phyloP scores from a whole-genome alignment of 2,113 vertebrate genomes.

The Oceanites oceanicus region DNA sequence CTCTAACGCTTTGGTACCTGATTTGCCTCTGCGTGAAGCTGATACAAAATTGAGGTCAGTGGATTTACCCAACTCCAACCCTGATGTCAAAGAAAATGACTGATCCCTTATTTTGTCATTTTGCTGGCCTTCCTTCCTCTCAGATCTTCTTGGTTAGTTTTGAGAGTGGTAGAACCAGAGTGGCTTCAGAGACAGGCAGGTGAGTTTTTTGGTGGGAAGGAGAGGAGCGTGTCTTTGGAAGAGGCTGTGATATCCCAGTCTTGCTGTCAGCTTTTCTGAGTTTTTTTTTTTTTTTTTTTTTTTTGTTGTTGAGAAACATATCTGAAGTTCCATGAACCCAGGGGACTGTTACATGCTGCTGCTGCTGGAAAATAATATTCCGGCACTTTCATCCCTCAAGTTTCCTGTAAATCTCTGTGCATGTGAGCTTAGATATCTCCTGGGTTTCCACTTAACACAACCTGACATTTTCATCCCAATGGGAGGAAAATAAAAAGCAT shows the following conservation, averaged over 20 bases:
- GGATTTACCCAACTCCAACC: neutral
- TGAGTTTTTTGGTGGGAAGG: neutral
- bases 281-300: no score
- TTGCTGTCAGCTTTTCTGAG: neutral
- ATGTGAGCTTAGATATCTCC: neutral
- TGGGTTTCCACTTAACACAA: neutral
- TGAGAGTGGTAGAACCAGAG: neutral
- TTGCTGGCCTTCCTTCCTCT: neutral
- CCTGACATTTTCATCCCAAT: neutral
- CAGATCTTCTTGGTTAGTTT: neutral
- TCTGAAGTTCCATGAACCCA: neutral
- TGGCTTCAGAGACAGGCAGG: neutral
- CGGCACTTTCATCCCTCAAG: neutral
- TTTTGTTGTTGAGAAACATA: neutral
- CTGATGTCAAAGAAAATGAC: neutral
- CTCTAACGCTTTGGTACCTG: neutral
- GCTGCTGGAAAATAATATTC: neutral
- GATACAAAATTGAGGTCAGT: neutral
- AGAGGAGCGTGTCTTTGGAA: neutral
- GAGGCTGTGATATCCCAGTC: fast-evolving
- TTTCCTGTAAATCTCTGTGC: neutral
- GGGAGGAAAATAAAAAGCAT: neutral
- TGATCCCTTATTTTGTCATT: neutral
- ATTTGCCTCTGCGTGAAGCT: neutral
- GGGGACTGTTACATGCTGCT: neutral